Evolutionary conservation across 2,113 vertebrate genomes (phyloP), one percentile per base, ranked within the genome.

Genomic region (human): DNA sequence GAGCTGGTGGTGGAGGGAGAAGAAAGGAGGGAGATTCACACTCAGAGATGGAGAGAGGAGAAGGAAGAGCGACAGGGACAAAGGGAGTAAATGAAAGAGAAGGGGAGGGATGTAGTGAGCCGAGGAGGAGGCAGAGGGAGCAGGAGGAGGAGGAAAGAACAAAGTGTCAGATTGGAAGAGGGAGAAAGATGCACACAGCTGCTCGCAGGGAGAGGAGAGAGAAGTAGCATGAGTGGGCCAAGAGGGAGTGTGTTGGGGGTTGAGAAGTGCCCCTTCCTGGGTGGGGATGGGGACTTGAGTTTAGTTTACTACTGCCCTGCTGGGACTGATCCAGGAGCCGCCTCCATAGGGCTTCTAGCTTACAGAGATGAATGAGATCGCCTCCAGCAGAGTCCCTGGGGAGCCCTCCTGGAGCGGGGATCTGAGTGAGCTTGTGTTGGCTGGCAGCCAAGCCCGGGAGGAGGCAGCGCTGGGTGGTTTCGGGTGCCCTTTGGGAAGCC

Each of bases 401-500:
- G 98, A 98, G 95, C 91, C 93, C 92, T 98, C 89, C 87, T 98
- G 93, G 97, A 89, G 94, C 95, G 35, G 92, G 85, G 97, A 98
- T 98, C 97, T 98, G 98, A 98, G 98, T 97, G 98, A 98, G 98
- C 98, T 98, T 98, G 97, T 98, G 18, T 97, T 99, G 99, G 98
- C 98, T 16, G 79, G 75, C 82, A 66, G 94, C 96, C 96, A 96
- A 79, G 81, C 61, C 96, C 1, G 6, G 96, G 85, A 96, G 94
- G 84, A 48, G 96, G 55, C 20, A 10, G 87, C 1, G 35, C 90
- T 93, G 90, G 75, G 86, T 89, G 73, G 59, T 84, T 96, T 68
- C 0, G 14, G 50, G 75, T 27, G 25, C 68, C 80, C 52, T 50
- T 32, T 66, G 83, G 64, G 73, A 90, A 84, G 93, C 88, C 76